These are phyloP conservation scores for Meloidogyne exigua DNA, from an alignment of 1,140 invertebrate genomes.

Conservation along the genomic window DNA sequence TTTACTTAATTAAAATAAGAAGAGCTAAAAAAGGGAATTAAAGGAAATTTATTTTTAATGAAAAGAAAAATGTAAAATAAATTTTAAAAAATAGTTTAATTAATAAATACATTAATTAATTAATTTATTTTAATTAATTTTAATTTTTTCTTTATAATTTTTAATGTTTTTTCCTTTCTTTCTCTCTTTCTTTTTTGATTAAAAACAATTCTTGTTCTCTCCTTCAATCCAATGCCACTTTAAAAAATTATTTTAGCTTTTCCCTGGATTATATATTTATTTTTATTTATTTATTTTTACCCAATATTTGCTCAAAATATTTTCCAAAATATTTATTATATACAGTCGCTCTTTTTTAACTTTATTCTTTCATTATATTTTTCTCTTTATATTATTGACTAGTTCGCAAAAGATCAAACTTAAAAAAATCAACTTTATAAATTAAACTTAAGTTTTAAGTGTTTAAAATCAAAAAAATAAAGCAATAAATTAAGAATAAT, in stretches of 20 bases:
- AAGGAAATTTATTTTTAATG: too few relatives aligned
- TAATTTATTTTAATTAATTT: too few relatives aligned
- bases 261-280: neutral
- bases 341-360: neutral
- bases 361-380: neutral
- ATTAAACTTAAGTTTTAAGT: too few relatives aligned
- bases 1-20: neutral
- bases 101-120: too few relatives aligned
- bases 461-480: too few relatives aligned
- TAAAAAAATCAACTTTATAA: neutral
- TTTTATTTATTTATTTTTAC: too few relatives aligned
- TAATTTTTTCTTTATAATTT: too few relatives aligned
- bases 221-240: constrained; percentile 9
- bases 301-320: constrained; percentile 29
- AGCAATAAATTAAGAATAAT: too few relatives aligned
- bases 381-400: neutral
- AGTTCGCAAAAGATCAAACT: neutral
- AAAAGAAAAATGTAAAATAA: neutral
- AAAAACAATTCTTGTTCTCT: neutral
- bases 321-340: constrained; percentile 10
- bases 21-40: neutral
- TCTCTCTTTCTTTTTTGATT: too few relatives aligned
- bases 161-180: too few relatives aligned
- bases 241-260: constrained; percentile 15
- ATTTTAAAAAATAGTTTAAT: too few relatives aligned